Percentiles rank a stretch among this genome's conserved stretches.
Conservation (phyloP, 2,888 invertebrate genomes). For the Oligia latruncula region DNA sequence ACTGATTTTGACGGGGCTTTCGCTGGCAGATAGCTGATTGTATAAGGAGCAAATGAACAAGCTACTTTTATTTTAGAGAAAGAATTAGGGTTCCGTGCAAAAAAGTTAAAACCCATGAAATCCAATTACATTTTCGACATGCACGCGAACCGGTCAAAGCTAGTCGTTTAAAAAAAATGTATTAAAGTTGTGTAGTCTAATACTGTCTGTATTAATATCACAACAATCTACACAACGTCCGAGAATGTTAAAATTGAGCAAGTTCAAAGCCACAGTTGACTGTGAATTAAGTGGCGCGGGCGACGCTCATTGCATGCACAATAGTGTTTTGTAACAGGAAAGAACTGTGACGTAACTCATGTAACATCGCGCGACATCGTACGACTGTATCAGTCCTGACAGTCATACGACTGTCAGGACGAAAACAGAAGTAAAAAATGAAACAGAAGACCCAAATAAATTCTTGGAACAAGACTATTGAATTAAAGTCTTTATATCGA, state of each 20-base stretch:
- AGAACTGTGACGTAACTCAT: conserved; percentile 69
- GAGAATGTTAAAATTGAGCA: conserved; percentile 20
- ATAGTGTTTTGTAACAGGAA: conserved; percentile 65
- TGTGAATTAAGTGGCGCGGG: conserved; percentile 16
- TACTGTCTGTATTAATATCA: too few species aligned
- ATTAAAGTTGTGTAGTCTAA: not conserved
- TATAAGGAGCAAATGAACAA: not conserved
- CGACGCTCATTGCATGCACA: conserved; percentile 53
- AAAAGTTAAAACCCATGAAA: not conserved
- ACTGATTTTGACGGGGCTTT: not conserved
- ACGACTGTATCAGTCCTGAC: conserved; percentile 34
- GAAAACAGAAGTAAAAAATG: not conserved
- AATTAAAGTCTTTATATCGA: too few species aligned
- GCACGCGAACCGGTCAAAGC: not conserved
- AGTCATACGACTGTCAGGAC: not conserved
- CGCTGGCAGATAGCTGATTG: not conserved
- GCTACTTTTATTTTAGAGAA: not conserved
- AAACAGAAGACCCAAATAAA: conserved; percentile 20
- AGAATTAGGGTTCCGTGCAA: not conserved
- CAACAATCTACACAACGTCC: too few species aligned
- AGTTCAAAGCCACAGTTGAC: conserved; percentile 58
- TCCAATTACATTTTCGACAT: not conserved
- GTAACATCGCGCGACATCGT: conserved; percentile 72
- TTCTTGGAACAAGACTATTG: not conserved
- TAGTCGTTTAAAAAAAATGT: not conserved